These are phyloP conservation scores for Nomada flava DNA, from an alignment of 2,888 invertebrate species.

Conservation along the genomic window DNA sequence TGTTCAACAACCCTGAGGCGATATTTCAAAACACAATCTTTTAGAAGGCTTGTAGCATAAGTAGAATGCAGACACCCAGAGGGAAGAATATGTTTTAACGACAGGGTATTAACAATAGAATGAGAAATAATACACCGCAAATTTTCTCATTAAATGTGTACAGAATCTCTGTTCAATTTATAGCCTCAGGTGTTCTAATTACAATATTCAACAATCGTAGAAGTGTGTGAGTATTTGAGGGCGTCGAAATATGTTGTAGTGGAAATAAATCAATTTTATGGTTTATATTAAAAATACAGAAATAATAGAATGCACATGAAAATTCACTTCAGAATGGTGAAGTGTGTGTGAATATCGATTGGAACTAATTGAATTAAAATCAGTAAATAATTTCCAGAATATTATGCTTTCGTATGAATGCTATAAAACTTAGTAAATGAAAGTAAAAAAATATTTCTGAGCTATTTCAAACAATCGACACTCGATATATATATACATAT, in stretches of 20 bases:
- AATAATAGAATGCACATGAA: neutral
- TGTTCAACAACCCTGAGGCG: constrained; percentile 50
- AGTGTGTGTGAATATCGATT: neutral
- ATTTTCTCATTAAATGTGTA: neutral
- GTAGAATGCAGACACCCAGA: constrained; percentile 37
- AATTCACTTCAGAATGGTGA: neutral
- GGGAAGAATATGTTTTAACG: constrained; percentile 34
- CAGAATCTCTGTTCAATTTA: neutral
- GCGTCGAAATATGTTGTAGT: no score
- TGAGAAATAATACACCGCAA: constrained; percentile 22
- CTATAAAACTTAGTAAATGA: constrained; percentile 7
- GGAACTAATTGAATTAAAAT: neutral
- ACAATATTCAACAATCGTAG: neutral
- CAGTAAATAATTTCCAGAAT: constrained; percentile 13
- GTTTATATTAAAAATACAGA: no score
- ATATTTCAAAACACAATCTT: constrained; percentile 57
- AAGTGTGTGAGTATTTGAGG: no score
- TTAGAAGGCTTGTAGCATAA: constrained; percentile 45
- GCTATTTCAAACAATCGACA: constrained; percentile 24
- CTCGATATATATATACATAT: constrained; percentile 2
- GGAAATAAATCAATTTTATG: no score
- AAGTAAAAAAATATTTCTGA: constrained; percentile 32
- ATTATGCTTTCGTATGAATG: neutral
- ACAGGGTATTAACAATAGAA: constrained; percentile 15
- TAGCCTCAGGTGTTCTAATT: neutral